These are phyloP conservation scores for Colistium nudipinnis DNA, from an alignment of 2,113 vertebrate genomes.

Conservation along the genomic window DNA sequence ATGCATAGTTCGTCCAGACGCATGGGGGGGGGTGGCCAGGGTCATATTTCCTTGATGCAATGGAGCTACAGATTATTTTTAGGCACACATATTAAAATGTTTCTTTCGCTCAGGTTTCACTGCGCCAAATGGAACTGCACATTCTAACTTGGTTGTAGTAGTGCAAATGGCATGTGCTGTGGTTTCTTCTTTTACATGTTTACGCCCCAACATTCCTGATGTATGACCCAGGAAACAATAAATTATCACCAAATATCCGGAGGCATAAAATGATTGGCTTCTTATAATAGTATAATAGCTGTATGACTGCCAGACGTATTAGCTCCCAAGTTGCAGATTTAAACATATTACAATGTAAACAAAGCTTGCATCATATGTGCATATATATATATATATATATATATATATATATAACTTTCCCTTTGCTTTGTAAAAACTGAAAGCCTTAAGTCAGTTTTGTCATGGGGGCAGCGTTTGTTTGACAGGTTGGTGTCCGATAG, in stretches of 20 bases:
- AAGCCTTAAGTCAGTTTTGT: not conserved
- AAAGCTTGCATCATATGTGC: not conserved
- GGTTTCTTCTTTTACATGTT: slow-evolving; percentile 39
- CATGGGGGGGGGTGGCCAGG: slow-evolving; percentile 10
- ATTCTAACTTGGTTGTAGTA: slow-evolving; percentile 31
- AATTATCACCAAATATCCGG: slow-evolving; percentile 45
- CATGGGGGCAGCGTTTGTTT: slow-evolving; percentile 31
- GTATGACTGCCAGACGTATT: slow-evolving; percentile 6
- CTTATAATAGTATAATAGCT: slow-evolving; percentile 25
- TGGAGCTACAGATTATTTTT: slow-evolving; percentile 68
- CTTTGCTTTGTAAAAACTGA: slow-evolving; percentile 15
- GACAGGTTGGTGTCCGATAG: slow-evolving; percentile 54
- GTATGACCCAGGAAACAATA: slow-evolving; percentile 45
- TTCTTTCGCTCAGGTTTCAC: slow-evolving; percentile 61
- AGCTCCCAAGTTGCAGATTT: slow-evolving; percentile 26
- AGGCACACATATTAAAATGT: slow-evolving; percentile 58
- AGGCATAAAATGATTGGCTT: slow-evolving; percentile 22
- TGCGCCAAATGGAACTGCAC: slow-evolving; percentile 38
- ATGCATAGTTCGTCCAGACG: slow-evolving; percentile 32
- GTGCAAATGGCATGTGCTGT: slow-evolving; percentile 32
- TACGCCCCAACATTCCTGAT: slow-evolving; percentile 19
- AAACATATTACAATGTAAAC: not conserved
- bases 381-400: not conserved
- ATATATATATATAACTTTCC: not conserved
- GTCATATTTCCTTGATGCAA: slow-evolving; percentile 62